These are phyloP conservation scores for Scaptomyza reducta DNA, from an alignment of 2,888 invertebrate genomes.

Conservation along the genomic window DNA sequence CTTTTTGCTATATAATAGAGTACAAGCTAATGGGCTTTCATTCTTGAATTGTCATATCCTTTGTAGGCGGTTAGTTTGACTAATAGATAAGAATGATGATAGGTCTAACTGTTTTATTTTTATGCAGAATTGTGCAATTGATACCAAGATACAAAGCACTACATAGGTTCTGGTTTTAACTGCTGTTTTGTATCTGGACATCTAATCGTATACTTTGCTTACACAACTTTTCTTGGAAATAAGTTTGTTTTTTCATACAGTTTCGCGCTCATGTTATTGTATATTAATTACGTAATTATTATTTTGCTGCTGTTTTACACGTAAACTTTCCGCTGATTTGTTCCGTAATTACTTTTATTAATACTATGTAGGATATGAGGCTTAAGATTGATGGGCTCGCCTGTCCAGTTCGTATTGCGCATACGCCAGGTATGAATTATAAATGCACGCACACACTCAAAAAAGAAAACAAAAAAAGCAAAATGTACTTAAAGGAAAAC, in stretches of 20 bases:
- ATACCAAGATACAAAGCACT: conserved; percentile 58
- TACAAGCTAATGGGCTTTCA: conserved; percentile 55
- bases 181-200: conserved; percentile 23
- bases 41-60: conserved; percentile 40
- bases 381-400: conserved; percentile 59
- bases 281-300: conserved; percentile 53
- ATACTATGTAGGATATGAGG: conserved; percentile 65
- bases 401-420: conserved; percentile 24
- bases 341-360: conserved; percentile 54
- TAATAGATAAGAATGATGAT: conserved; percentile 23
- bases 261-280: conserved; percentile 24
- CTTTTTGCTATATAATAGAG: conserved; percentile 12
- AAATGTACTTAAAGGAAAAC: too few species aligned
- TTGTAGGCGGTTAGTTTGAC: conserved; percentile 59
- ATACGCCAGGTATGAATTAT: conserved; percentile 49
- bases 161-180: conserved; percentile 48
- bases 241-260: conserved; percentile 1
- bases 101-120: not conserved
- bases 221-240: conserved; percentile 4
- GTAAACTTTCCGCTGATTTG: conserved; percentile 50
- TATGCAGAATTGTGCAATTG: conserved; percentile 37
- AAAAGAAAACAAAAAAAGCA: not conserved
- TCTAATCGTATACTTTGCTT: conserved; percentile 3
- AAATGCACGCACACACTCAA: conserved; percentile 29
- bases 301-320: conserved; percentile 30